phyloP scores from a whole-genome alignment of 2,797 vertebrate species.

The Sorex maritimensis region DNA sequence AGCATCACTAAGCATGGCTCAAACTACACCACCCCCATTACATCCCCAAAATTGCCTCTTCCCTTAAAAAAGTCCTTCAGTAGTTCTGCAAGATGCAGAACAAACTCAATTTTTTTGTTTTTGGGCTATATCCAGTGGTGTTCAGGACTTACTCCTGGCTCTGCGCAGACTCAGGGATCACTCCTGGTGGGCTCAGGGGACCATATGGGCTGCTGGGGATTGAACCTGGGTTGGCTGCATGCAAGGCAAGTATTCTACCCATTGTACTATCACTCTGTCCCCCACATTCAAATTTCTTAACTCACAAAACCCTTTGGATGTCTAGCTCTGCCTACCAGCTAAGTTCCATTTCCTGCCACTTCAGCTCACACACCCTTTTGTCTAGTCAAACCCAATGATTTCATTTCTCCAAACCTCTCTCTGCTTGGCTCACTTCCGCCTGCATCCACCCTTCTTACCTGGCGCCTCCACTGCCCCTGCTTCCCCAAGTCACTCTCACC shows the following conservation, averaged over 20 bases:
- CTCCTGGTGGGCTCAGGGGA: too few relatives aligned
- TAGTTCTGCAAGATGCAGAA: conserved; percentile 24
- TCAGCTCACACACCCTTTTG: too few relatives aligned
- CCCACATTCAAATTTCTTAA: neutral
- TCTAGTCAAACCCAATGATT: neutral
- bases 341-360: neutral
- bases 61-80: conserved; percentile 37
- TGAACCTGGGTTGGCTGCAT: too few relatives aligned
- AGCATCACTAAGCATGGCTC: too few relatives aligned
- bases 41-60: neutral
- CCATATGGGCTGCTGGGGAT: too few relatives aligned
- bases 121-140: too few relatives aligned
- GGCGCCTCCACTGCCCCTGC: neutral
- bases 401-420: neutral
- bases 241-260: too few relatives aligned
- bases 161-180: too few relatives aligned
- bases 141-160: too few relatives aligned
- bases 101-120: neutral
- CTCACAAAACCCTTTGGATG: neutral
- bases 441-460: too few relatives aligned
- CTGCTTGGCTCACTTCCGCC: neutral
- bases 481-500: neutral
- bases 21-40: neutral
- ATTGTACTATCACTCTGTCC: too few relatives aligned
- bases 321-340: neutral